A percentile compares a stretch with the other conserved stretches of the same genome.
Evolutionary conservation across 2,797 vertebrate species (phyloP).

Genomic region (Arctocebus calabarensis): DNA sequence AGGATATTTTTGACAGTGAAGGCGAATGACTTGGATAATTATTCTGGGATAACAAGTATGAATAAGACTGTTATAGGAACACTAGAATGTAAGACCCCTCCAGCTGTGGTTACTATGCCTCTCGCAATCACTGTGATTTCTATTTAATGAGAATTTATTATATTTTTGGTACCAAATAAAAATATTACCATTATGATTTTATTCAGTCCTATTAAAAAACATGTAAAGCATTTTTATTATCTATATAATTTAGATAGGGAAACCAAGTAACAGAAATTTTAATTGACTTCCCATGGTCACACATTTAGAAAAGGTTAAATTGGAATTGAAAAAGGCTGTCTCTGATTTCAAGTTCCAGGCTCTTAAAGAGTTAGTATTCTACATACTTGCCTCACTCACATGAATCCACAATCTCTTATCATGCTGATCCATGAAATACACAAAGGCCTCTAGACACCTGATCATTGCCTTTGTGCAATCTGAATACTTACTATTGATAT

Average conservation of each 20-base stretch:
- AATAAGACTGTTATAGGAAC: background rate
- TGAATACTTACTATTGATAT: background rate
- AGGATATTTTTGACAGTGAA: background rate
- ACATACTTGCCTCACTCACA: background rate
- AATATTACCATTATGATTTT: background rate
- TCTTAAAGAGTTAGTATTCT: background rate
- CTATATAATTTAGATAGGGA: background rate
- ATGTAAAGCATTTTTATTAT: background rate
- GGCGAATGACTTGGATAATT: background rate
- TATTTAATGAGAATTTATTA: background rate
- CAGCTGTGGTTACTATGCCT: background rate
- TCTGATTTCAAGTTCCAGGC: background rate
- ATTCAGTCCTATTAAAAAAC: conserved; percentile 4
- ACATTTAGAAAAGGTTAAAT: background rate
- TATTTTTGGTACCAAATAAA: background rate
- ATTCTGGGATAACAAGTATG: background rate
- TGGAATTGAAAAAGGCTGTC: background rate
- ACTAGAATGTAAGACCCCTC: background rate
- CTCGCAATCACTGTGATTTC: background rate
- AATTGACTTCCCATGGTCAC: background rate
- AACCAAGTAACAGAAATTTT: conserved; percentile 1
- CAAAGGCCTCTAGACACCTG: background rate
- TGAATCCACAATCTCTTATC: background rate
- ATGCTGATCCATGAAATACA: too few species aligned
- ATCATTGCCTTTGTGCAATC: background rate